These are phyloP conservation scores for Megaleporinus macrocephalus DNA, from an alignment of 2,113 vertebrate genomes.

Conservation along the genomic window DNA sequence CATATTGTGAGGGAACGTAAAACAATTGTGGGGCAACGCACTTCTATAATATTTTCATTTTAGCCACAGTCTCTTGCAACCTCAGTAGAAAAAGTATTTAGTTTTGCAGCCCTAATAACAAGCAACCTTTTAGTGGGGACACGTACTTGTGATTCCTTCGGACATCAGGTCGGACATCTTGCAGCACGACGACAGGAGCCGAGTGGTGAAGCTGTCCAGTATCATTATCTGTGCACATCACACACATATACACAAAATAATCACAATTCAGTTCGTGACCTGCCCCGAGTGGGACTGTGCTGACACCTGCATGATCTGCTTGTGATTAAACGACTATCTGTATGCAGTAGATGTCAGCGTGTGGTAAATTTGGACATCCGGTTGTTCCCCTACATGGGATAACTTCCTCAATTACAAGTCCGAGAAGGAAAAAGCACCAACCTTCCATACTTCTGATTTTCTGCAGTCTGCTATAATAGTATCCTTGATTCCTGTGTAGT, in stretches of 20 bases:
- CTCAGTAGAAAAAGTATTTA: too few species aligned
- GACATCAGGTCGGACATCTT: constrained; percentile 93
- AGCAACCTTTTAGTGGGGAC: not conserved
- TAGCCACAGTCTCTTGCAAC: too few species aligned
- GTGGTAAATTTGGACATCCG: not conserved
- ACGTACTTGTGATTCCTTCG: constrained; percentile 86
- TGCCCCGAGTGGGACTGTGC: not conserved
- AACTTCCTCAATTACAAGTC: not conserved
- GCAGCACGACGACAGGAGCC: constrained; percentile 91
- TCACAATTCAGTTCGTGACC: not conserved
- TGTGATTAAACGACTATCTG: too few species aligned
- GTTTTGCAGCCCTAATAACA: not conserved
- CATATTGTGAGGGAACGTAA: too few species aligned
- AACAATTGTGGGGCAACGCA: too few species aligned
- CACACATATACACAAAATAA: not conserved
- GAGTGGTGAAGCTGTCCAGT: constrained; percentile 93
- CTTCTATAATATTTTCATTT: too few species aligned
- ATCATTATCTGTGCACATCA: constrained; percentile 84
- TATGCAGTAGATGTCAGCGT: not conserved
- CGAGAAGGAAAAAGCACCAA: constrained; percentile 48
- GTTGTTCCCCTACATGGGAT: not conserved
- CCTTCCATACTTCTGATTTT: constrained; percentile 80
- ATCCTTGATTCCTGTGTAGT: constrained; percentile 72
- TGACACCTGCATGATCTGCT: not conserved
- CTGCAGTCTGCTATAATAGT: constrained; percentile 76